Evolutionary conservation across 2,113 vertebrate genomes (phyloP), one percentile per base, ranked within the genome.

Genomic region (Numenius arquata): DNA sequence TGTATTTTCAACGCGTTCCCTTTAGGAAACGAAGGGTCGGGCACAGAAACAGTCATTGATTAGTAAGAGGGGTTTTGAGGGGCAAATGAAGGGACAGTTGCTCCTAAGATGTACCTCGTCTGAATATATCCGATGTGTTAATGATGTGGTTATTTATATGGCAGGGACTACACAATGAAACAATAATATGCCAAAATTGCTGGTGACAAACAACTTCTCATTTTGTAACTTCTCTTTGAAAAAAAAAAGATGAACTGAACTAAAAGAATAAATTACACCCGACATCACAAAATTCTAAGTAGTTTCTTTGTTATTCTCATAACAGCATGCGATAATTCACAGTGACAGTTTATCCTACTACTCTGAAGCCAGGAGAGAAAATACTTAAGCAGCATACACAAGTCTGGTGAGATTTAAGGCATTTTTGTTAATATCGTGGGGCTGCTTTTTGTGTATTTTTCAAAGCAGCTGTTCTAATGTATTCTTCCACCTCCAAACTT

Each of bases 1-100:
- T 34, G 99, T 99, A 55, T 99, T 99, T 93, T 99, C 98, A 19
- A 99, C 97, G 21, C 99, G 99, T 95, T 99, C 99, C 97, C 99
- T 99, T 93, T 45, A 52, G 97, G 76, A 90, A 94, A 95, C 38
- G 78, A 83, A 55, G 34, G 48, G 87, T 94, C n/a, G 61, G 45
- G 93, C 88, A 93, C 52, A 63, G 53, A 75, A n/a, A 66, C 5
- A 38, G 43, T 2, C n/a, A 17, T 0, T 5, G 53, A 20, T 96
- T 13, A 85, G 58, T 11, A 62, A 19, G 36, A 59, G 25, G 43
- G 23, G 5, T 38, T 61, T 41, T 12, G 48, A 63, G 48, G 25
- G 71, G 62, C 15, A 32, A 41, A 52, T 5, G 34, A 43, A 85
- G 53, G 53, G 68, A 38, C 4, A 50, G 52, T 12, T 77, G 72